These are phyloP conservation scores for Raphicerus campestris DNA, from an alignment of 2,113 vertebrate species.

Conservation along the genomic window DNA sequence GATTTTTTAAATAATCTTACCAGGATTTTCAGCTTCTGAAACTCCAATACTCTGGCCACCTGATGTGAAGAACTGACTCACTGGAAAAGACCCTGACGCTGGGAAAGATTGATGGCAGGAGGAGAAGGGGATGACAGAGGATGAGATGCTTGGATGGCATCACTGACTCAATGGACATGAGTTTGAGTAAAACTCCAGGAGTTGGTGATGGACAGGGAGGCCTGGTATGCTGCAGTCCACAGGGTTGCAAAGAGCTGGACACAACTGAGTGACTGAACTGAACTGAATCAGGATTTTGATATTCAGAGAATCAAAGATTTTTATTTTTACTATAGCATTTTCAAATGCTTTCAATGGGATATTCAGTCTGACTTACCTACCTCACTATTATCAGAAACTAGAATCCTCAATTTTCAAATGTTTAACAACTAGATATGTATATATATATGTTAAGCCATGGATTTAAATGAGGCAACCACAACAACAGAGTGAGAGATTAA, in stretches of 20 bases:
- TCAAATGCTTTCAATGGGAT: neutral
- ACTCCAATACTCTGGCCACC: neutral
- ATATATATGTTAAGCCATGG: neutral
- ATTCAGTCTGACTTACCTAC: neutral
- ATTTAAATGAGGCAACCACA: neutral
- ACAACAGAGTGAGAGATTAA: neutral
- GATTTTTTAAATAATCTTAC: neutral
- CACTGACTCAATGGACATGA: neutral
- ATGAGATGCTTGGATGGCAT: neutral
- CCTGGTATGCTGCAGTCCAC: neutral
- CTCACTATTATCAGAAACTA: neutral
- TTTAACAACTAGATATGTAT: neutral
- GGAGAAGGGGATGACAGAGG: neutral
- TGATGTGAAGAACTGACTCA: neutral
- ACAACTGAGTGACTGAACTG: neutral
- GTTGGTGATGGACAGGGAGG: neutral
- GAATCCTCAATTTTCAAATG: neutral
- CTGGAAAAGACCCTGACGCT: fast-evolving
- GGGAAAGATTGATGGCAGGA: neutral
- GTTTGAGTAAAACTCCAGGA: neutral
- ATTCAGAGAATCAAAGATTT: neutral
- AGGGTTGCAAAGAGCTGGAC: neutral
- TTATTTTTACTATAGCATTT: neutral
- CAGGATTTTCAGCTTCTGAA: neutral
- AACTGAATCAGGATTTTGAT: neutral